Conservation (phyloP, 2,113 vertebrate genomes). For the Paradoxurus hermaphroditus region DNA sequence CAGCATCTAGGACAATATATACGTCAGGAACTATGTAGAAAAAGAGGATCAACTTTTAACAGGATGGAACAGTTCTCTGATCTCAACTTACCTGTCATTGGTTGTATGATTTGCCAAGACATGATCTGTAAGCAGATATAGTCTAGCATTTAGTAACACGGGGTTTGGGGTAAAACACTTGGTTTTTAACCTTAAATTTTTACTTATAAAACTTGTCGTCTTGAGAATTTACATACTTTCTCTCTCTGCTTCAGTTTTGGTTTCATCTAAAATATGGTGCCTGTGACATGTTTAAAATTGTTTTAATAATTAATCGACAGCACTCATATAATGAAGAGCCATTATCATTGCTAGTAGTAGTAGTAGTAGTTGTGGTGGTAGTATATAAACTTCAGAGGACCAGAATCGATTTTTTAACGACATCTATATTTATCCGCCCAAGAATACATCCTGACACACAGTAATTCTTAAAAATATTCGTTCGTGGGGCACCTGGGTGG, state of each 20-base stretch:
- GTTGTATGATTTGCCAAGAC: background rate
- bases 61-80: background rate
- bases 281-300: background rate
- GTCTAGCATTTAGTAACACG: background rate
- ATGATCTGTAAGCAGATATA: accelerated
- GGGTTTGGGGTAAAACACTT: background rate
- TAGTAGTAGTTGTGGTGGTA: background rate
- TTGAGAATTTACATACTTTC: background rate
- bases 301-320: background rate
- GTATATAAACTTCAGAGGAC: background rate
- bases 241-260: background rate
- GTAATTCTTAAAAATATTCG: background rate
- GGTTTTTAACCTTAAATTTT: background rate
- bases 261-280: background rate
- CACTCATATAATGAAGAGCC: background rate
- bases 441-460: background rate
- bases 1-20: background rate
- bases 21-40: background rate
- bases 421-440: background rate
- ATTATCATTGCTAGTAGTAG: background rate
- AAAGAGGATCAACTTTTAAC: background rate
- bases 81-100: background rate
- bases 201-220: background rate
- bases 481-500: no score
- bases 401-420: background rate